Evolutionary conservation across 2,888 invertebrate species (phyloP), one percentile per base, ranked within the genome.

Genomic region (Nymphalis urticae): DNA sequence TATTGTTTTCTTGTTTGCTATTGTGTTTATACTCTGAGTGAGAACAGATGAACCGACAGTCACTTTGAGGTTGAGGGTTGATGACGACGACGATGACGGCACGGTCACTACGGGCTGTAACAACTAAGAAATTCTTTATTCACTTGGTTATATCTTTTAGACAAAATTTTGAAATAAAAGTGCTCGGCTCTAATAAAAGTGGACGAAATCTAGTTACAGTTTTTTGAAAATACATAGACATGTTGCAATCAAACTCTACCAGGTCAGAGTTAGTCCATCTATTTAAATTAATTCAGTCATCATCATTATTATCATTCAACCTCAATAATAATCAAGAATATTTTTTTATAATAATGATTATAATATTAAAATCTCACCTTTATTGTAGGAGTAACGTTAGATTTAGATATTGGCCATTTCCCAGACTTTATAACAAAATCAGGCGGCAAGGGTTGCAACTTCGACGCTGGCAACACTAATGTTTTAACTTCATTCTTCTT

Each of bases 381-480:
- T 7, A 73, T 62, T 61, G 66, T 66, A 17, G 73, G 65, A 9
- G 66, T 62, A 56, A 51, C 19, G 42, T 42, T 50, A 8, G 60
- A n/a, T 50, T 16, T 67, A 32, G 51, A 27, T 5, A 59, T 47
- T 0, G 68, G 66, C 65, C 69, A 58, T 32, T 63, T 67, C 1
- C 63, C 70, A 17, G 65, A 27, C 17, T 63, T 62, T 17, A 72
- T 48, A 10, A 75, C 78, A 48, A 85, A 87, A 68, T 88, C 86
- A 0, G 90, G 80, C 0, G 93, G 90, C 48, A 92, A 62, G 0
- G 92, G 90, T 21, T 87, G 86, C 10, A 92, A 70, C 69, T 92
- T 92, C 0, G 91, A 90, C 0, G 89, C 89, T n/a, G 91, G 88
- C 65, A 92, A 74, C 50, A 91, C 87, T 4, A 88, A 6, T 24